Percentiles rank a stretch among this genome's conserved stretches.
These are phyloP conservation scores for Leptinotarsa defecta DNA, from an alignment of 1,140 invertebrate species.

Conservation along the genomic window DNA sequence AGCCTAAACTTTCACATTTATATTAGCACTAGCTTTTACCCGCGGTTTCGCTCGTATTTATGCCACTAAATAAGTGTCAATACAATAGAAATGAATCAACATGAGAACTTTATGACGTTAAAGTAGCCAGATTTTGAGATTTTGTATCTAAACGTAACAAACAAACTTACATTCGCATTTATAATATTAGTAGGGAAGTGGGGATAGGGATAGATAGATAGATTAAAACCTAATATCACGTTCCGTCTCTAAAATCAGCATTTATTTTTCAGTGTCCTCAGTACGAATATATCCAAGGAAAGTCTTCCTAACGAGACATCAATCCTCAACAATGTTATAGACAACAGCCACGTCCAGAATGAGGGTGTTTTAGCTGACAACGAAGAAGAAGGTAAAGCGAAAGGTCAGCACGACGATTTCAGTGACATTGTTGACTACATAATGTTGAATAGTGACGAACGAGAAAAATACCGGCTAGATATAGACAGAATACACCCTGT, in stretches of 20 bases:
- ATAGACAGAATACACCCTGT: constrained; percentile 53
- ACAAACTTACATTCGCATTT: too few relatives aligned
- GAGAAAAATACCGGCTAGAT: constrained; percentile 50
- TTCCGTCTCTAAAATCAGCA: neutral
- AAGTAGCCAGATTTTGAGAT: too few relatives aligned
- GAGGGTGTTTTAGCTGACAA: constrained; percentile 30
- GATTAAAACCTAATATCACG: constrained; percentile 11
- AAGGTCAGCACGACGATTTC: constrained; percentile 61
- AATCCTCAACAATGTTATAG: constrained; percentile 15
- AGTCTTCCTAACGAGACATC: constrained; percentile 45
- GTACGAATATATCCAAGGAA: constrained; percentile 52
- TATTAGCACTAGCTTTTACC: too few relatives aligned
- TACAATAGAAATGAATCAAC: too few relatives aligned
- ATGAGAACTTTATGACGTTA: too few relatives aligned
- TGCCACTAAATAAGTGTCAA: too few relatives aligned
- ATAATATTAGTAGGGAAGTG: too few relatives aligned
- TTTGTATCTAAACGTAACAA: too few relatives aligned
- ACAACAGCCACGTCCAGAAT: constrained; percentile 53
- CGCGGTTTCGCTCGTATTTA: too few relatives aligned
- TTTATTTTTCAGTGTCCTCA: constrained; percentile 47
- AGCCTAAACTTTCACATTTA: too few relatives aligned
- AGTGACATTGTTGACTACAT: constrained; percentile 61
- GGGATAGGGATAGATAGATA: too few relatives aligned
- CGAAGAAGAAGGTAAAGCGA: constrained; percentile 39
- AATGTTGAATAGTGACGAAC: constrained; percentile 58